Conservation (phyloP, 2,113 vertebrate species). For the Eidolon helvum region DNA sequence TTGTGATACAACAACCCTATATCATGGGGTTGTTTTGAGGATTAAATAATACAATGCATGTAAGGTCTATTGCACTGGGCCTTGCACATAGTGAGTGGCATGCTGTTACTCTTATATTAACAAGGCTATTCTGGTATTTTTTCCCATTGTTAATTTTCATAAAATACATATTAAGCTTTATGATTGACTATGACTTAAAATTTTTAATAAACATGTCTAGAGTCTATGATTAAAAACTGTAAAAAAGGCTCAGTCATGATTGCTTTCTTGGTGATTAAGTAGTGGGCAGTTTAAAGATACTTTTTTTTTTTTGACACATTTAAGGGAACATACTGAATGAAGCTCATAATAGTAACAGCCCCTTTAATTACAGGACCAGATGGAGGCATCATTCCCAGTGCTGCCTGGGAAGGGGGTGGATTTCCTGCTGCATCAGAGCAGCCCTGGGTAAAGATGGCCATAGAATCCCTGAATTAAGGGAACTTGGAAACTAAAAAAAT, state of each 20-base stretch:
- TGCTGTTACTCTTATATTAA: not conserved
- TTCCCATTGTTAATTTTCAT: slow-evolving; percentile 29
- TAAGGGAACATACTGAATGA: slow-evolving; percentile 9
- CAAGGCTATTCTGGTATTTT: not conserved
- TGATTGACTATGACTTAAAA: slow-evolving; percentile 23
- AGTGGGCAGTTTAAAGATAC: not conserved
- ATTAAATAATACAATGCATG: not conserved
- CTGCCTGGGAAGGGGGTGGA: not conserved
- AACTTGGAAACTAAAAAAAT: slow-evolving; percentile 13
- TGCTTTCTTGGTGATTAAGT: slow-evolving; percentile 37
- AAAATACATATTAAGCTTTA: slow-evolving; percentile 16
- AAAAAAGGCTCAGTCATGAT: not conserved
- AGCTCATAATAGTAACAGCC: not conserved
- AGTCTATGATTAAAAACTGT: slow-evolving; percentile 46
- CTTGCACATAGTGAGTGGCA: not conserved
- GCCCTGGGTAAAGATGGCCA: not conserved
- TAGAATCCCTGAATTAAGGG: not conserved
- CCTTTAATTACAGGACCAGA: not conserved
- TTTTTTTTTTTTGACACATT: slow-evolving; percentile 21
- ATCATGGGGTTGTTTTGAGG: not conserved
- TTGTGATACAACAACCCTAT: too few species aligned
- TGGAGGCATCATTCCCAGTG: not conserved
- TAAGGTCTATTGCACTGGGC: not conserved
- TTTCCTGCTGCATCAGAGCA: not conserved
- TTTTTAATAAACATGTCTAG: not conserved